phyloP scores from a whole-genome alignment of 2,113 vertebrate genomes.

The Boulengeromyrus knoepffleri region DNA sequence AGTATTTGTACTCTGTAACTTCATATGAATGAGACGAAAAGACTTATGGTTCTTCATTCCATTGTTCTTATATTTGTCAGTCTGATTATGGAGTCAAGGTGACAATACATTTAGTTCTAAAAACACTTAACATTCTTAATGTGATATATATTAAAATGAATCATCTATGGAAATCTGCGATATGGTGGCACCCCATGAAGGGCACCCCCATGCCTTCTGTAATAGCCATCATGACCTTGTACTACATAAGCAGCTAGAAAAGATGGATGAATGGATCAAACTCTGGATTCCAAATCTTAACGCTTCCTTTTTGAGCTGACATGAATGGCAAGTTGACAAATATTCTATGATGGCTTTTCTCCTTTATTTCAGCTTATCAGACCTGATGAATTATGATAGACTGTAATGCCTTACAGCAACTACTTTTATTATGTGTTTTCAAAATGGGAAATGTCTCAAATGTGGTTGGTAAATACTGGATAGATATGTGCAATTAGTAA shows the following conservation, averaged over 20 bases:
- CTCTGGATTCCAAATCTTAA: background rate
- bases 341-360: background rate
- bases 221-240: background rate
- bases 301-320: background rate
- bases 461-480: background rate
- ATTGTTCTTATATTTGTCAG: background rate
- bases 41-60: background rate
- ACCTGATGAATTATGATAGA: background rate
- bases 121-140: background rate
- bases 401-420: background rate
- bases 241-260: background rate
- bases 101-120: background rate
- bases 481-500: background rate
- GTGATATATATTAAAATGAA: background rate
- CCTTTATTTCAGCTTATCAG: background rate
- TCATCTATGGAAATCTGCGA: background rate
- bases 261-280: background rate
- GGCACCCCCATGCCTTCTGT: background rate
- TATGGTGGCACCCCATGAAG: background rate
- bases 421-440: background rate
- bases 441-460: background rate
- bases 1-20: background rate
- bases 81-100: background rate
- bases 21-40: background rate
- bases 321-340: background rate